These are phyloP conservation scores for Sicus ferrugineus DNA, from an alignment of 2,888 invertebrate species.

Conservation along the genomic window DNA sequence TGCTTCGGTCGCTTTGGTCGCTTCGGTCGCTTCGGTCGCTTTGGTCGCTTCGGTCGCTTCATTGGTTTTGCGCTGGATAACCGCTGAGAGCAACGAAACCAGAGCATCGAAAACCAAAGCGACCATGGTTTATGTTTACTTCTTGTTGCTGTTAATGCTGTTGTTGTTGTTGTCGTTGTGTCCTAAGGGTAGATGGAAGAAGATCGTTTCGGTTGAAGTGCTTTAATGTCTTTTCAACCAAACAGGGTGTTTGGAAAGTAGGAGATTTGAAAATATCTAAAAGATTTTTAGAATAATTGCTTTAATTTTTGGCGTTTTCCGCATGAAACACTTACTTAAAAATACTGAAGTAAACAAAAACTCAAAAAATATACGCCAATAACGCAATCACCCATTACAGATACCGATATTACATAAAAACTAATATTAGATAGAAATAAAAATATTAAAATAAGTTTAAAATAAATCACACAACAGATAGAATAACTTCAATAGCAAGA, in stretches of 20 bases:
- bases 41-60: conserved; percentile 13
- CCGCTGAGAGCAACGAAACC: conserved; percentile 29
- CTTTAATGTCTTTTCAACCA: not conserved
- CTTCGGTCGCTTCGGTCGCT: conserved; percentile 16
- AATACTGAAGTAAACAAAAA: too few species aligned
- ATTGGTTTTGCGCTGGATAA: conserved; percentile 15
- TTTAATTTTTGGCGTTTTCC: too few species aligned
- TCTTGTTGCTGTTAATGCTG: not conserved
- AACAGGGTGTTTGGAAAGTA: conserved; percentile 5
- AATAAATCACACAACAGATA: too few species aligned
- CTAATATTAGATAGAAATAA: too few species aligned
- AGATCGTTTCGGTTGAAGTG: not conserved
- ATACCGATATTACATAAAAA: too few species aligned
- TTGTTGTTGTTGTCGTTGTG: not conserved
- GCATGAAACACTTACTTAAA: too few species aligned
- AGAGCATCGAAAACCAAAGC: conserved; percentile 14
- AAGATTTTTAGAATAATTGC: too few species aligned
- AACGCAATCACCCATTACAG: too few species aligned
- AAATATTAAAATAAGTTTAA: too few species aligned
- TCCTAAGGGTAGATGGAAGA: conserved; percentile 10
- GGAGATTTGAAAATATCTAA: too few species aligned
- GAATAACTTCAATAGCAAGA: too few species aligned
- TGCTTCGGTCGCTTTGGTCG: conserved; percentile 22
- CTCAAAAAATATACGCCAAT: too few species aligned
- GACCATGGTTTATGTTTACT: not conserved